Evolutionary conservation across 2,113 vertebrate genomes (phyloP).

Genomic region (Dolichotis patagonum): DNA sequence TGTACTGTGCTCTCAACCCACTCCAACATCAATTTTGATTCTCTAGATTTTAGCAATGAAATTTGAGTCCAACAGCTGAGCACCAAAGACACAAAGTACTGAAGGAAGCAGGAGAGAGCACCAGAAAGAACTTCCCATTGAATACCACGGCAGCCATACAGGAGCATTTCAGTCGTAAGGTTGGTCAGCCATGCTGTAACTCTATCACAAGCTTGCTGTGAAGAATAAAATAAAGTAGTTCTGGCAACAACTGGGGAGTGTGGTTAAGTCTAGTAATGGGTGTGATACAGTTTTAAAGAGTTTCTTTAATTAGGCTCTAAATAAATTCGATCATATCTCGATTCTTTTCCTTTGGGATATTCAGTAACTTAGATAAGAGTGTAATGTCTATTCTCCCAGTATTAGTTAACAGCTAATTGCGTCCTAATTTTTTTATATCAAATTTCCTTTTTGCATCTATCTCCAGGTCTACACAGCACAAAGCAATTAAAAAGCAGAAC

Average conservation of each 20-base stretch:
- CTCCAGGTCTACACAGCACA: neutral
- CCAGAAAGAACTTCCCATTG: neutral
- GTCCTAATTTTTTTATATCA: conserved; percentile 38
- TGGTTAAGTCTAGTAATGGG: conserved; percentile 30
- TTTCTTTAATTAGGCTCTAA: conserved; percentile 50
- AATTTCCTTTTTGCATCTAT: conserved; percentile 29
- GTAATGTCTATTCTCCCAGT: conserved; percentile 4
- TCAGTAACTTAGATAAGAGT: conserved; percentile 47
- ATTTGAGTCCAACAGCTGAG: neutral
- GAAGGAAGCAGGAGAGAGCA: neutral
- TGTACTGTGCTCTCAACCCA: neutral
- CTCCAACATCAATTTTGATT: neutral
- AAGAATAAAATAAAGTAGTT: neutral
- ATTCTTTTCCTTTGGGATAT: conserved; percentile 38
- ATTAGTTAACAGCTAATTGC: conserved; percentile 54
- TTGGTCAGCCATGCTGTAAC: neutral
- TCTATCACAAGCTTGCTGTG: neutral
- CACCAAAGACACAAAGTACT: neutral
- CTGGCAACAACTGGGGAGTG: neutral
- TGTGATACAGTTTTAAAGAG: conserved; percentile 27
- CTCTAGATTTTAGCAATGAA: neutral
- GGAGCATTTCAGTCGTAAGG: neutral
- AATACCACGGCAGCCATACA: neutral
- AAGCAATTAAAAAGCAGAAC: conserved; percentile 42
- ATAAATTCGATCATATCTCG: conserved; percentile 45